Conservation (phyloP, 2,797 vertebrate species). For the Martes flavigula region DNA sequence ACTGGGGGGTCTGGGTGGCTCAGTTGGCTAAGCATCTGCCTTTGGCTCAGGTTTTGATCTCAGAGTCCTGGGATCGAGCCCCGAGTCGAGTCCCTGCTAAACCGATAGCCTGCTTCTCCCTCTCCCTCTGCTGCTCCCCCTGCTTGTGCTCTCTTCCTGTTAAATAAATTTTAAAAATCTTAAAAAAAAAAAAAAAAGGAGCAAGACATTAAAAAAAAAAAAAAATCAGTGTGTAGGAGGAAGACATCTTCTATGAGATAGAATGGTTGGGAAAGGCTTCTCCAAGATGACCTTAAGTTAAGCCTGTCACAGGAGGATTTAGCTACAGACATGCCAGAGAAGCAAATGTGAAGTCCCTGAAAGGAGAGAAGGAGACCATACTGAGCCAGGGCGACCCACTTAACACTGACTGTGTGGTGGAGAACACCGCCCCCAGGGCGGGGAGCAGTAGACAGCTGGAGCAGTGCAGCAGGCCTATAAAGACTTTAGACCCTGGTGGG, state of each 20-base stretch:
- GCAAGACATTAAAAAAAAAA: background rate
- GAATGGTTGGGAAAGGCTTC: background rate
- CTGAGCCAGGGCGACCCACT: background rate
- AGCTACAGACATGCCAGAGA: background rate
- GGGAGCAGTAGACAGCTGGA: background rate
- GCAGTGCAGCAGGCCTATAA: background rate
- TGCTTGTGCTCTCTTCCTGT: background rate
- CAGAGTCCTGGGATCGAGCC: too few species aligned
- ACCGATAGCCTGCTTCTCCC: background rate
- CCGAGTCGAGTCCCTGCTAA: too few species aligned
- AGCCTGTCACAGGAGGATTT: background rate
- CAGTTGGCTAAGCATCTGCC: background rate
- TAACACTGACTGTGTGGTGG: background rate
- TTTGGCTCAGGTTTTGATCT: too few species aligned
- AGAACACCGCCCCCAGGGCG: background rate
- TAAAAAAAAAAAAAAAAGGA: too few species aligned
- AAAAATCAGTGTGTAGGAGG: background rate
- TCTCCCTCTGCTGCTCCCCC: background rate
- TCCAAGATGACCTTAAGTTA: background rate
- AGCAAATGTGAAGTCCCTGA: background rate
- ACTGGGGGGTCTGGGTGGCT: background rate
- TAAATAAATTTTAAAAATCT: too few species aligned
- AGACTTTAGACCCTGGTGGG: background rate
- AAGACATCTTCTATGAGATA: background rate
- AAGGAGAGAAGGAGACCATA: background rate